Evolutionary conservation across 2,797 vertebrate genomes (phyloP), one percentile per base, ranked within the genome.

Genomic region (Otolemur crassicaudatus): DNA sequence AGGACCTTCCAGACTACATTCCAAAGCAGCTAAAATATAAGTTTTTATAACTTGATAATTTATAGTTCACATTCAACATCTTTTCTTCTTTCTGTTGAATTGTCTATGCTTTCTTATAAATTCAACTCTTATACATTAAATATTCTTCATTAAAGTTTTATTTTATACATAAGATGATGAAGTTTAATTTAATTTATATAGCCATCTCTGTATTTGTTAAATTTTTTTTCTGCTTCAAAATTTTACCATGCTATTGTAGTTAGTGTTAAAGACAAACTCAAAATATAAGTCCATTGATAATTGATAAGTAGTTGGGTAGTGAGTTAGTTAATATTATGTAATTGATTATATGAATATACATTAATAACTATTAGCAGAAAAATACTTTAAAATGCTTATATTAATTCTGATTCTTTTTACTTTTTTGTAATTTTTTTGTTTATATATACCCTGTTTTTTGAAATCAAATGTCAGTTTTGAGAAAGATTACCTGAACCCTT

Each of bases 61-160:
- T 73, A 63, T 76, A 87, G 86, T 83, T 95, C 34, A 61, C 8
- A 84, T 65, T 87, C 34, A 94, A n/a, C n/a, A 91, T 69, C 19
- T 63, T 70, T 90, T 4, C 5, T 49, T 53, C 49, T 87, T 92
- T 95, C 37, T 87, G 27, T 80, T 7, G 7, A 4, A 75, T 56
- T 82, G 80, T 93, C 61, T 82, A 87, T 94, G 11, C 7, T 75
- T 84, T 90, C 25, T 90, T 90, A 5, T 70, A 86, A 94, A 23
- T 94, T 83, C 83, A 76, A 72, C 17, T 95, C 40, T 75, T 96
- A 19, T 70, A 82, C 20, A 83, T 8, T 90, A 88, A 75, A 56
- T 82, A 63, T 70, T 79, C 17, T 76, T 91, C 60, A 89, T 60
- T 91, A 87, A 90, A 49, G 4, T 8, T 95, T 31, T 10, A 77